Percentiles rank a stretch among this genome's conserved stretches.
Evolutionary conservation across 2,113 vertebrate genomes (phyloP).

Genomic region (Mystacornis crossleyi): DNA sequence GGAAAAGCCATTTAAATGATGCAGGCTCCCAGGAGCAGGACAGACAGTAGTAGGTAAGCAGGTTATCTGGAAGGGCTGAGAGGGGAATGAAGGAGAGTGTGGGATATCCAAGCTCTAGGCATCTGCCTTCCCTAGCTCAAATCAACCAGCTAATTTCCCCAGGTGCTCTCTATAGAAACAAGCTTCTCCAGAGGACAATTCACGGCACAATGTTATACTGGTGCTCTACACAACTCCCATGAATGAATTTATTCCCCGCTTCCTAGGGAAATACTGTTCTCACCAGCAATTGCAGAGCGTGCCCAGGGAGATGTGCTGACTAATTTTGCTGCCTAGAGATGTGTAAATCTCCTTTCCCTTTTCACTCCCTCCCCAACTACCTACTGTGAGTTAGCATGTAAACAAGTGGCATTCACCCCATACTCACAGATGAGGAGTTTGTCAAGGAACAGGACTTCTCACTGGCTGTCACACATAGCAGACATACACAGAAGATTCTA

Average conservation of each 20-base stretch:
- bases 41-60: neutral
- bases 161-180: neutral
- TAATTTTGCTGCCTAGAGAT: neutral
- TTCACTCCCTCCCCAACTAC: neutral
- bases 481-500: neutral
- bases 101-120: neutral
- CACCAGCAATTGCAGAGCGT: neutral
- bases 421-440: neutral
- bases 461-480: neutral
- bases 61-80: neutral
- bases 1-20: neutral
- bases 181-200: neutral
- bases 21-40: neutral
- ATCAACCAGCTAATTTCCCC: neutral
- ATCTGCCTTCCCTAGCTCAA: neutral
- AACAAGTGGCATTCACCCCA: neutral
- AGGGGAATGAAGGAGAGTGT: neutral
- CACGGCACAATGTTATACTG: neutral
- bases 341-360: neutral
- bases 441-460: neutral
- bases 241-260: neutral
- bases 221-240: neutral
- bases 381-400: neutral
- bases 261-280: neutral
- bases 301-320: neutral